These are phyloP conservation scores for Camelus dromedarius DNA, from an alignment of 2,113 vertebrate species.

Conservation along the genomic window DNA sequence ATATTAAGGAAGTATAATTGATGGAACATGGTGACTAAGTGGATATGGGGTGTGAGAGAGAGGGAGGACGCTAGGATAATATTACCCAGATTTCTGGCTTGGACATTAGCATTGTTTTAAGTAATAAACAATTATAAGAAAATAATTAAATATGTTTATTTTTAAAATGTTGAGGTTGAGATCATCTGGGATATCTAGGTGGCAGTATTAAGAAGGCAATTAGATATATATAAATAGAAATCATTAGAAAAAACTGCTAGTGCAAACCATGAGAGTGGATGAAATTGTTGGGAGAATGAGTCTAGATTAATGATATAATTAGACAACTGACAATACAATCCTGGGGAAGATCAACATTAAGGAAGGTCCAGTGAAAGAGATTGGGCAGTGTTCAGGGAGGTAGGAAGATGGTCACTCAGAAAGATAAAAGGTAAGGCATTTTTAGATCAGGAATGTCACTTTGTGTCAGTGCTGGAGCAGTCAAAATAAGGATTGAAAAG, in stretches of 20 bases:
- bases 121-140: neutral
- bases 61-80: neutral
- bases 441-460: neutral
- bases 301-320: neutral
- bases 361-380: neutral
- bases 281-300: neutral
- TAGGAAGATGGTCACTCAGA: neutral
- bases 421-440: neutral
- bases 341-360: neutral
- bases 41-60: neutral
- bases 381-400: neutral
- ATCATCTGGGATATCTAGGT: neutral
- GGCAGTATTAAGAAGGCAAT: neutral
- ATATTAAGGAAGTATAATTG: neutral
- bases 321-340: neutral
- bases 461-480: neutral
- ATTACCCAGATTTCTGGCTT: constrained; percentile 30
- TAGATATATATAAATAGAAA: constrained; percentile 23
- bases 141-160: constrained; percentile 11
- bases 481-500: constrained; percentile 1
- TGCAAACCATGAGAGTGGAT: neutral
- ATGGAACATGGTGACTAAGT: neutral
- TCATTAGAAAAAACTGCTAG: neutral
- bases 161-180: constrained; percentile 45
- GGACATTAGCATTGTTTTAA: constrained; percentile 10